These are phyloP conservation scores for Habroteleia sp. DNA, from an alignment of 2,888 invertebrate species.

Conservation along the genomic window DNA sequence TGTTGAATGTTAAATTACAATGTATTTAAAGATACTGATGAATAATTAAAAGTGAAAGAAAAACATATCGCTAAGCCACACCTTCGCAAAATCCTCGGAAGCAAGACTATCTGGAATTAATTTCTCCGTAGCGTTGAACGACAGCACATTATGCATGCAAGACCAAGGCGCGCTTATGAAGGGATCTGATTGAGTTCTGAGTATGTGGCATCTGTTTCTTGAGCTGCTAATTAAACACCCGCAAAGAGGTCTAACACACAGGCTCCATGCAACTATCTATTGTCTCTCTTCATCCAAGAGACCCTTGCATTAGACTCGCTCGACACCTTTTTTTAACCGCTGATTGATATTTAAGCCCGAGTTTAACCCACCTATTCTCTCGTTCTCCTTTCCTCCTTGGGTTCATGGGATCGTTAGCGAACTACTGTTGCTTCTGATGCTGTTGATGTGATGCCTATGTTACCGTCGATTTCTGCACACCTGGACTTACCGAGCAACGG, in stretches of 20 bases:
- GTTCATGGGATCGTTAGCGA: slow-evolving; percentile 76
- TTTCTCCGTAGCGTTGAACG: slow-evolving; percentile 66
- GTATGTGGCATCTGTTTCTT: slow-evolving; percentile 79
- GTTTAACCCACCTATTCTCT: slow-evolving; percentile 70
- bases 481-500: slow-evolving; percentile 33
- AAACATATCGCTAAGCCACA: slow-evolving; percentile 43
- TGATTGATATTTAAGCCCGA: slow-evolving; percentile 78
- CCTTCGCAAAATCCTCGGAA: slow-evolving; percentile 63
- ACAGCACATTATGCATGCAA: slow-evolving; percentile 78
- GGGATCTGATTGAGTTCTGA: slow-evolving; percentile 81
- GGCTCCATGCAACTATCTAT: slow-evolving; percentile 37
- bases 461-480: slow-evolving; percentile 73
- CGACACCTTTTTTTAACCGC: slow-evolving; percentile 67
- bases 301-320: slow-evolving; percentile 34
- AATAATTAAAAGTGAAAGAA: slow-evolving; percentile 39
- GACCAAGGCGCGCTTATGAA: slow-evolving; percentile 75
- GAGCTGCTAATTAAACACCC: slow-evolving; percentile 80
- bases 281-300: slow-evolving; percentile 25
- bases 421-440: slow-evolving; percentile 69
- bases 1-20: slow-evolving; percentile 5
- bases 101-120: slow-evolving; percentile 70
- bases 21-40: slow-evolving; percentile 15
- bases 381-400: slow-evolving; percentile 67
- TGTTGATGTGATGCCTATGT: slow-evolving; percentile 69
- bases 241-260: slow-evolving; percentile 71